Conservation (phyloP, 2,888 invertebrate genomes). For the Lasioglossum leucozonium region DNA sequence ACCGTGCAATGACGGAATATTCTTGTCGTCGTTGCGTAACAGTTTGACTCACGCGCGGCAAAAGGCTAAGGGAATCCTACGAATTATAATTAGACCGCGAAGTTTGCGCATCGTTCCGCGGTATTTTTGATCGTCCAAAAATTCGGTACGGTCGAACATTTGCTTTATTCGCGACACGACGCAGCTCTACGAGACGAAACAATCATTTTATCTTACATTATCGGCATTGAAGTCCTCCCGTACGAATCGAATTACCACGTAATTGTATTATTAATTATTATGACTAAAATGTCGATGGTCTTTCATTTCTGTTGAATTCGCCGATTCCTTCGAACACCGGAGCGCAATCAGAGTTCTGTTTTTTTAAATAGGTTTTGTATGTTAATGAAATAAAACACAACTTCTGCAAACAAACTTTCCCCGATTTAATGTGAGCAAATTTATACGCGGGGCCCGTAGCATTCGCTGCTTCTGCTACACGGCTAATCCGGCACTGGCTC, state of each 20-base stretch:
- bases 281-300: not conserved
- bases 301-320: not conserved
- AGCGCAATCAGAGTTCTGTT: not conserved
- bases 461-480: no score
- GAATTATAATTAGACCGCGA: not conserved
- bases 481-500: no score
- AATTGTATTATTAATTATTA: no score
- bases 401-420: no score
- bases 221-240: not conserved
- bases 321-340: not conserved
- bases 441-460: no score
- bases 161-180: no score
- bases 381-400: no score
- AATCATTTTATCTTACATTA: not conserved
- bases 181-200: no score
- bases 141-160: not conserved
- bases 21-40: constrained; percentile 32
- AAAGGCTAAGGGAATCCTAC: not conserved
- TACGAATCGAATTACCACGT: not conserved
- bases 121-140: not conserved
- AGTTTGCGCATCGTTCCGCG: not conserved
- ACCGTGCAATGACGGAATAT: constrained; percentile 19
- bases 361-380: no score
- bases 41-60: not conserved
- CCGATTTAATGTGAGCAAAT: no score